Percentiles rank a stretch among this genome's conserved stretches.
These are phyloP conservation scores for Verasper variegatus DNA, from an alignment of 2,113 vertebrate species.

Conservation along the genomic window DNA sequence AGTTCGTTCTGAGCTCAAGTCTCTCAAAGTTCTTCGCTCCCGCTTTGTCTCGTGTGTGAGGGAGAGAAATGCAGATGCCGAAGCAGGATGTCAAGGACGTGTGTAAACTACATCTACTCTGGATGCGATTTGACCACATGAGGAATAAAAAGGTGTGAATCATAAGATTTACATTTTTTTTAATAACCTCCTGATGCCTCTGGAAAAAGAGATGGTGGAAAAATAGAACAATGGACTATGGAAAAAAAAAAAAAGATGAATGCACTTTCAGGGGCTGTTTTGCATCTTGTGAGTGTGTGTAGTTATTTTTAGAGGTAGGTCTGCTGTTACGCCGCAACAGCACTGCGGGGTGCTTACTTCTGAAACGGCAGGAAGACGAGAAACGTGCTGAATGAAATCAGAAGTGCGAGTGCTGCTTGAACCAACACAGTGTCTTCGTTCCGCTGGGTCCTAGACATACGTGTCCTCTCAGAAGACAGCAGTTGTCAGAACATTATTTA, in stretches of 20 bases:
- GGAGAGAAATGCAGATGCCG: background rate
- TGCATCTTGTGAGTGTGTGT: conserved; percentile 45
- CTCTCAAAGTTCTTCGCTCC: conserved; percentile 37
- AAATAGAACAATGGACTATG: conserved; percentile 9
- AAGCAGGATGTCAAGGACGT: background rate
- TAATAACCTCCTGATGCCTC: background rate
- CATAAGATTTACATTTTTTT: background rate
- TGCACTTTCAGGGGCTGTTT: conserved; percentile 31
- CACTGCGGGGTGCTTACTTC: conserved; percentile 59
- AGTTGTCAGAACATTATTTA: conserved; percentile 23
- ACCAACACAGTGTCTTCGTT: conserved; percentile 22
- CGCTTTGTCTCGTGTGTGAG: conserved; percentile 11
- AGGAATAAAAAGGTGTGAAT: conserved; percentile 1
- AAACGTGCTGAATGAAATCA: conserved; percentile 46
- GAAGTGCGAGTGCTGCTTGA: conserved; percentile 36
- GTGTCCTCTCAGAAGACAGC: conserved; percentile 26
- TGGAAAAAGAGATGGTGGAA: background rate
- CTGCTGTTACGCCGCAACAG: conserved; percentile 40
- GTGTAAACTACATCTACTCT: background rate
- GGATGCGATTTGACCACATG: conserved; percentile 6
- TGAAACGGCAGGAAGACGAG: conserved; percentile 44
- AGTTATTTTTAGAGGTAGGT: conserved; percentile 72
- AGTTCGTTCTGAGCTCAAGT: conserved; percentile 31
- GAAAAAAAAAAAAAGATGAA: conserved; percentile 2
- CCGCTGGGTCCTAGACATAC: conserved; percentile 20